Conservation (phyloP, 1,140 invertebrate species). For the Odontomachus brunneus region DNA sequence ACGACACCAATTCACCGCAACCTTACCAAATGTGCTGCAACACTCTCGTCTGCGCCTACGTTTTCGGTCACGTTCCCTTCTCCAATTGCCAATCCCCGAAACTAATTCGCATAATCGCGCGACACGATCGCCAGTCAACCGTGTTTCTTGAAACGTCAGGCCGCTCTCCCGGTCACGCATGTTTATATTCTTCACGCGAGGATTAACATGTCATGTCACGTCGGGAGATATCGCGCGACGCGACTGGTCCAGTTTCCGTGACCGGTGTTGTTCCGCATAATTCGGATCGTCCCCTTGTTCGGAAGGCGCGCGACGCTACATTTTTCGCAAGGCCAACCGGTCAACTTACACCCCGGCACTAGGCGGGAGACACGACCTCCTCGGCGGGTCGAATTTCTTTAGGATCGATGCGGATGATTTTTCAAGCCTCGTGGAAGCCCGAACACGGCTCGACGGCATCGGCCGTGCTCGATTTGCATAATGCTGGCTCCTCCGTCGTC, state of each 20-base stretch:
- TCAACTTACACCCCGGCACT: slow-evolving; percentile 14
- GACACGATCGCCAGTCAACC: not conserved
- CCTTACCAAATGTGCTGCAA: not conserved
- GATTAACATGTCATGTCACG: slow-evolving; percentile 38
- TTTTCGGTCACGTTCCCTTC: not conserved
- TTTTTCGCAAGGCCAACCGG: slow-evolving; percentile 52
- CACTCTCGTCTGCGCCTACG: not conserved
- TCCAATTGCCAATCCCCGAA: not conserved
- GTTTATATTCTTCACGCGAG: slow-evolving; percentile 1
- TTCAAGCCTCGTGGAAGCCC: slow-evolving; percentile 24
- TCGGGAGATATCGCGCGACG: slow-evolving; percentile 4
- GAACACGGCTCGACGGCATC: not conserved
- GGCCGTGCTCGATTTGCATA: slow-evolving; percentile 40
- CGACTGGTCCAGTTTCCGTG: slow-evolving; percentile 23
- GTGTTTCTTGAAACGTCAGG: not conserved
- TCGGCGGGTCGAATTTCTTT: slow-evolving; percentile 41
- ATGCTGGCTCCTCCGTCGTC: slow-evolving; percentile 14
- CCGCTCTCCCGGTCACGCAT: not conserved
- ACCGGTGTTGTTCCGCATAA: slow-evolving; percentile 41
- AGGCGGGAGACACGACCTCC: not conserved
- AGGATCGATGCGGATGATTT: not conserved
- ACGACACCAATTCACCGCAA: not conserved
- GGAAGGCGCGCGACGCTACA: slow-evolving; percentile 16
- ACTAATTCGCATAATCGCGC: not conserved
- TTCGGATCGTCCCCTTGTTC: slow-evolving; percentile 20